Conservation (phyloP, 2,888 invertebrate species). For the Scaeva pyrastri region DNA sequence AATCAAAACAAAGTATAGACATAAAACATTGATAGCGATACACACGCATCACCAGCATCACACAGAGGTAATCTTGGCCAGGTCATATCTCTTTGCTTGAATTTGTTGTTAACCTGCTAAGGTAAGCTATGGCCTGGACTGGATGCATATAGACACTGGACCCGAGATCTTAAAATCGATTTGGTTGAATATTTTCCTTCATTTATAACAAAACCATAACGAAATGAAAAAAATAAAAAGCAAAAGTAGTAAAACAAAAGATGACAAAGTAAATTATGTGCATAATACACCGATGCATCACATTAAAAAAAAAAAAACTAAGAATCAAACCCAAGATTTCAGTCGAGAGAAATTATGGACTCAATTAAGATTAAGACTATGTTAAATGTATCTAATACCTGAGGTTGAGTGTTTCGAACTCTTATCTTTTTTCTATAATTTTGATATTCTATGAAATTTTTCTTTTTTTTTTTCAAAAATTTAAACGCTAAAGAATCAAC, state of each 20-base stretch:
- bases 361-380: slow-evolving; percentile 67
- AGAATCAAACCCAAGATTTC: slow-evolving; percentile 33
- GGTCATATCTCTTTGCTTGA: slow-evolving; percentile 65
- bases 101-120: slow-evolving; percentile 2
- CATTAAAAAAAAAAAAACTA: slow-evolving; percentile 50
- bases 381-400: slow-evolving; percentile 37
- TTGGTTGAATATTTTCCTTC: slow-evolving; percentile 57
- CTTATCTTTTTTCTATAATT: slow-evolving; percentile 39
- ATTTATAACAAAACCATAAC: slow-evolving; percentile 43
- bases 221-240: slow-evolving; percentile 33
- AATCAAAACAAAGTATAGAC: slow-evolving; percentile 68
- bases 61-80: slow-evolving; percentile 44
- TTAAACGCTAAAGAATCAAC: slow-evolving; percentile 10
- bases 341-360: slow-evolving; percentile 56
- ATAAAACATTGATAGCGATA: slow-evolving; percentile 74
- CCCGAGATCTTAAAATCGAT: slow-evolving; percentile 69
- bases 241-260: slow-evolving; percentile 56
- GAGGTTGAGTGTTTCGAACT: slow-evolving; percentile 43
- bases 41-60: background rate
- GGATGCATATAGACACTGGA: too few relatives aligned
- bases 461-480: slow-evolving; percentile 22
- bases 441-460: slow-evolving; percentile 38
- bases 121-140: background rate
- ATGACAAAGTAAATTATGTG: slow-evolving; percentile 63
- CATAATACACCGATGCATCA: slow-evolving; percentile 5